Evolutionary conservation across 1,140 invertebrate genomes (phyloP).

Genomic region (Hypsibius dujardini): DNA sequence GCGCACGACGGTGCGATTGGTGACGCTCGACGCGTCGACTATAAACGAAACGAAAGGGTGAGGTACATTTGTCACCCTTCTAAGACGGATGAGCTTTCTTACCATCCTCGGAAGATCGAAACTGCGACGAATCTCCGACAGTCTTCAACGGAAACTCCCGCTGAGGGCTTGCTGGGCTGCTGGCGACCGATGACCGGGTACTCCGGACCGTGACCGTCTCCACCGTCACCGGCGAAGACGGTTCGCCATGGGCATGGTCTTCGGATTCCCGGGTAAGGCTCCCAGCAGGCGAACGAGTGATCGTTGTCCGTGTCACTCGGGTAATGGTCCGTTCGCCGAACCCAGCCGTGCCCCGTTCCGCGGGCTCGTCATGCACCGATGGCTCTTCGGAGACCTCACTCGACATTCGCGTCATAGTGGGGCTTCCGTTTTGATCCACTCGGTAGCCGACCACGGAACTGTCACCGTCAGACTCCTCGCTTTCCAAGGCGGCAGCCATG

Average conservation of each 20-base stretch:
- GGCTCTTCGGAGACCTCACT: background rate
- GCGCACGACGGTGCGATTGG: background rate
- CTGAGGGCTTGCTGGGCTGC: background rate
- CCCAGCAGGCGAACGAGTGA: background rate
- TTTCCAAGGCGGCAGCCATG: background rate
- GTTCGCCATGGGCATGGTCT: background rate
- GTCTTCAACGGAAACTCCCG: background rate
- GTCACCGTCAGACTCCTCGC: background rate
- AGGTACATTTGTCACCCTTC: no score
- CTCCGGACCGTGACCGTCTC: background rate
- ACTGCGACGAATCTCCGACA: no score
- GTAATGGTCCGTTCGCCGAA: background rate
- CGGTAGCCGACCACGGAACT: background rate
- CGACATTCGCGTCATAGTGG: background rate
- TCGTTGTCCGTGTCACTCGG: background rate
- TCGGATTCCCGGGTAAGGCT: background rate
- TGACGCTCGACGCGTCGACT: no score
- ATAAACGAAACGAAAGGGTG: no score
- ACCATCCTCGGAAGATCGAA: no score
- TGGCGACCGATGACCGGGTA: constrained; percentile 13
- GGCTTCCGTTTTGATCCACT: background rate
- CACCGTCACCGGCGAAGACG: background rate
- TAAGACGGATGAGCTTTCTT: no score
- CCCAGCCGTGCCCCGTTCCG: background rate
- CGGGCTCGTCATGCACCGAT: background rate